Percentiles rank a stretch among this genome's conserved stretches.
Evolutionary conservation across 2,113 vertebrate species (phyloP).

Genomic region (Spea bombifrons): DNA sequence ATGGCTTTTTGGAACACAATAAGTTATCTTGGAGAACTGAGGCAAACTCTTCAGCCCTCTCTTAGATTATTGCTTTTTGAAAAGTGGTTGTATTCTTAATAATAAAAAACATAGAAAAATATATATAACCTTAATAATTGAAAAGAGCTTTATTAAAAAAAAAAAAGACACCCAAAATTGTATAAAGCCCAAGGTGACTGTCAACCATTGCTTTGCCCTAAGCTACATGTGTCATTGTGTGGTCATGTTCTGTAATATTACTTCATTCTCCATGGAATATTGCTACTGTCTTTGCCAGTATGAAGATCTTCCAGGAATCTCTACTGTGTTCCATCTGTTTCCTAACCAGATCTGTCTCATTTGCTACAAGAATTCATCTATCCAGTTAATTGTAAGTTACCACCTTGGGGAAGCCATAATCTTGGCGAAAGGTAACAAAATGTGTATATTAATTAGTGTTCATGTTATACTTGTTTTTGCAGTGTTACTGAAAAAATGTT

Average conservation of each 20-base stretch:
- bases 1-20: no score
- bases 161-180: background rate
- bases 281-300: background rate
- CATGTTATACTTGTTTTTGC: no score
- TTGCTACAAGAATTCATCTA: no score
- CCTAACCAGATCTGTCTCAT: no score
- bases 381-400: no score
- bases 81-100: constrained; percentile 1
- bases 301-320: background rate
- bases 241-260: constrained; percentile 33
- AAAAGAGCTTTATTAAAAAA: constrained; percentile 18
- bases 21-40: background rate
- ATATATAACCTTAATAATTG: constrained; percentile 12
- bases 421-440: no score
- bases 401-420: no score
- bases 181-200: background rate
- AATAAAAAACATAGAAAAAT: background rate
- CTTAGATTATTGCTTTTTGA: constrained; percentile 1
- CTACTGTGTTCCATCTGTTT: background rate
- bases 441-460: no score
- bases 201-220: background rate
- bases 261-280: constrained; percentile 2
- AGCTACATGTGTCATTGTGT: constrained; percentile 10
- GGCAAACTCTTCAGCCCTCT: background rate
- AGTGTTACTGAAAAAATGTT: background rate